phyloP scores from a whole-genome alignment of 2,797 vertebrate genomes.

The Danio tinwini region DNA sequence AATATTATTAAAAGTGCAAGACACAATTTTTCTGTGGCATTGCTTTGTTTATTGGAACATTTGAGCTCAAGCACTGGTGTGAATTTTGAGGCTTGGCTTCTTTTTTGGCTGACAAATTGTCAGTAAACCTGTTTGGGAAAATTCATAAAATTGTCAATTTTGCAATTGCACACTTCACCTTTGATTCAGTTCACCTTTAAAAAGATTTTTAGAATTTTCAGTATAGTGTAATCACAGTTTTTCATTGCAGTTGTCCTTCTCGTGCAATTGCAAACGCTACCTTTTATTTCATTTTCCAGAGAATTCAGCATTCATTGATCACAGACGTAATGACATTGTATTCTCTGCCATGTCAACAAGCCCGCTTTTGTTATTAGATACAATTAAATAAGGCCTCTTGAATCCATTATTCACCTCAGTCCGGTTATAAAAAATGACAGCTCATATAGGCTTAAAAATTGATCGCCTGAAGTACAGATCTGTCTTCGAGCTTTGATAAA shows the following conservation, averaged over 20 bases:
- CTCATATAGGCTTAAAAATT: conserved; percentile 42
- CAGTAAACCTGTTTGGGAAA: too few relatives aligned
- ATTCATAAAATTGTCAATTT: too few relatives aligned
- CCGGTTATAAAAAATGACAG: conserved; percentile 26
- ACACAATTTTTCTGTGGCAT: too few relatives aligned
- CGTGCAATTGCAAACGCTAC: not conserved
- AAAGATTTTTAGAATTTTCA: too few relatives aligned
- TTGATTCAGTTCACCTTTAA: too few relatives aligned
- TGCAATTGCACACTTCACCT: too few relatives aligned
- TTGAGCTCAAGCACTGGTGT: too few relatives aligned
- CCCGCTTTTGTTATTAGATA: conserved; percentile 22
- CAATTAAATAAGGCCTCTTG: conserved; percentile 25
- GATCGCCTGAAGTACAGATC: conserved; percentile 16
- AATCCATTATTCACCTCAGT: conserved; percentile 32
- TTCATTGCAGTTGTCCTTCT: not conserved
- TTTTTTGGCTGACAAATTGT: too few relatives aligned
- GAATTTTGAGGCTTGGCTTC: too few relatives aligned
- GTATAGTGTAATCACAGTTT: not conserved
- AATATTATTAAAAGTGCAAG: too few relatives aligned
- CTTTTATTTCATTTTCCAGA: conserved; percentile 2
- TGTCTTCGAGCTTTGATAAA: conserved; percentile 39
- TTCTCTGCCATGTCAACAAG: conserved; percentile 27
- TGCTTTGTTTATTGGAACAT: too few relatives aligned
- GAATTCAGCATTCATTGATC: conserved; percentile 29
- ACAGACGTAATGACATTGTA: conserved; percentile 20